These are phyloP conservation scores for Cancer borealis DNA, from an alignment of 2,888 invertebrate genomes.

Conservation along the genomic window DNA sequence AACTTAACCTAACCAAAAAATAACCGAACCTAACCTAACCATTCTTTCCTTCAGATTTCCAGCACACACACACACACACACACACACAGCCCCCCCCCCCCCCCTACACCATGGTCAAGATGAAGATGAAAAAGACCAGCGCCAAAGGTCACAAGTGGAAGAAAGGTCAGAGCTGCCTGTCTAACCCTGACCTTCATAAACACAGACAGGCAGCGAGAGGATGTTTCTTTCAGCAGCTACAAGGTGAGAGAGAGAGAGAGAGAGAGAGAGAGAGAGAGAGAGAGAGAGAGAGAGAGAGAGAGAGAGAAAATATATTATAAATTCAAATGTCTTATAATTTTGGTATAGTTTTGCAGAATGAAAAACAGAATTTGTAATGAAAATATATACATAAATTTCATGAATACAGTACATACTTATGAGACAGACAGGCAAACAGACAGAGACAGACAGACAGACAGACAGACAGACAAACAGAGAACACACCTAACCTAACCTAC, in stretches of 20 bases:
- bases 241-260: not conserved
- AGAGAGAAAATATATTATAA: not conserved
- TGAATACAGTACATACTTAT: too few species aligned
- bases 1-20: not conserved
- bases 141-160: slow-evolving; percentile 75
- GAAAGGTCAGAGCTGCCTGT: slow-evolving; percentile 76
- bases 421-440: too few species aligned
- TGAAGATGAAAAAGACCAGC: slow-evolving; percentile 71
- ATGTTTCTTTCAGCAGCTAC: slow-evolving; percentile 63
- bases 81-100: not conserved
- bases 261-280: slow-evolving; percentile 28
- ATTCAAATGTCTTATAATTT: too few species aligned
- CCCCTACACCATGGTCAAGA: not conserved
- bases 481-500: too few species aligned
- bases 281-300: not conserved
- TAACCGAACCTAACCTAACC: not conserved
- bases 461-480: too few species aligned
- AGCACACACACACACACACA: too few species aligned
- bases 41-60: not conserved
- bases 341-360: too few species aligned
- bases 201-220: slow-evolving; percentile 67
- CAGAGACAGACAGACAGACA: too few species aligned
- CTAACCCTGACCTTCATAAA: slow-evolving; percentile 66
- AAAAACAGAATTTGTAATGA: too few species aligned
- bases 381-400: too few species aligned